These are phyloP conservation scores for Erannis defoliaria DNA, from an alignment of 2,888 invertebrate species.

Conservation along the genomic window DNA sequence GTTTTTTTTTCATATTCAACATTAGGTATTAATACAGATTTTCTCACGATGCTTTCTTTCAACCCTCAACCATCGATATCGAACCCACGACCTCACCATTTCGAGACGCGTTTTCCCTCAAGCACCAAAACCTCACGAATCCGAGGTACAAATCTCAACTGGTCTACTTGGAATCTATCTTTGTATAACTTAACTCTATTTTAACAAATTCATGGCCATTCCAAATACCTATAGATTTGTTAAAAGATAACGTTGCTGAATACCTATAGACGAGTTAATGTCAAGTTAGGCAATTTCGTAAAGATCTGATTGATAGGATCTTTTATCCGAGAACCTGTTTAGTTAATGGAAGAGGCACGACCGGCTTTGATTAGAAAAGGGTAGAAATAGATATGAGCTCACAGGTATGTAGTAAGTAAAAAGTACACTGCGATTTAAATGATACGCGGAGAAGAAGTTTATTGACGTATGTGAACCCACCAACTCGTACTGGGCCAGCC, in stretches of 20 bases:
- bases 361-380: constrained; percentile 23
- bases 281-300: constrained; percentile 23
- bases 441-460: background rate
- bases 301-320: constrained; percentile 24
- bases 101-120: too few species aligned
- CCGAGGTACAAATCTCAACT: too few species aligned
- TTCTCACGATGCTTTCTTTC: too few species aligned
- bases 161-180: too few species aligned
- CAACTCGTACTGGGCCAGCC: too few species aligned
- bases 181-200: too few species aligned
- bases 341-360: constrained; percentile 27
- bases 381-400: constrained; percentile 21
- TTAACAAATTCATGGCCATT: constrained; percentile 1
- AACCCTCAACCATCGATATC: too few species aligned
- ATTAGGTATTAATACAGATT: too few species aligned
- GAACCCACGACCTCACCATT: too few species aligned
- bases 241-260: constrained; percentile 10
- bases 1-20: too few species aligned
- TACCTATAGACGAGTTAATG: constrained; percentile 17
- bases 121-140: too few species aligned
- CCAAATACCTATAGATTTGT: constrained; percentile 16
- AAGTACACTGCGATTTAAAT: background rate
- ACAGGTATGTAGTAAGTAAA: constrained; percentile 3
- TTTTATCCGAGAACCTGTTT: constrained; percentile 23
- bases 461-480: too few species aligned